These are phyloP conservation scores for Myathropa florea DNA, from an alignment of 2,888 invertebrate species.

Conservation along the genomic window DNA sequence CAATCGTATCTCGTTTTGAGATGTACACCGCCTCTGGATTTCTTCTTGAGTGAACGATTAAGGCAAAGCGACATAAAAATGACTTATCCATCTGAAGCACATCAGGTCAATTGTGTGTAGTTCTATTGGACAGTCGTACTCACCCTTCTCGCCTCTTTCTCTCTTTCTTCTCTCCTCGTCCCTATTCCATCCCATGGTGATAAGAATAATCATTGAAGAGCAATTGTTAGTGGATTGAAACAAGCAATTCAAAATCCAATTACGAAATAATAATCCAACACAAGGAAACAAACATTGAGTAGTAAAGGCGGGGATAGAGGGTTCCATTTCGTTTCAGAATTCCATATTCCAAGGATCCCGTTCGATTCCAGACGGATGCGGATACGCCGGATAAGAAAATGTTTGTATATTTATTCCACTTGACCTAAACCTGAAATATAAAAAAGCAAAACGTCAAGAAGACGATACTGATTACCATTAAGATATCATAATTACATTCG, in stretches of 20 bases:
- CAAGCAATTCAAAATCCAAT: slow-evolving; percentile 47
- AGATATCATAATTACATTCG: slow-evolving; percentile 33
- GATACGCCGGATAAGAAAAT: slow-evolving; percentile 24
- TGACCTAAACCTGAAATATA: neutral
- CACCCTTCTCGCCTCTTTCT: neutral
- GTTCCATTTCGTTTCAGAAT: slow-evolving; percentile 16
- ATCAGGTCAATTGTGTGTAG: slow-evolving; percentile 18
- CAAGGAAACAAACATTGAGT: neutral
- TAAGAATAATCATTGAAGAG: slow-evolving; percentile 25
- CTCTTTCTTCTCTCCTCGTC: neutral
- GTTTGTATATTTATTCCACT: slow-evolving; percentile 31
- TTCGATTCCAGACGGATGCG: neutral
- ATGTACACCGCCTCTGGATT: neutral
- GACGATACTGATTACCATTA: slow-evolving; percentile 7
- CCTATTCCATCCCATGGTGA: neutral
- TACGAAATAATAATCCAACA: slow-evolving; percentile 32
- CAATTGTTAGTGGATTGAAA: slow-evolving; percentile 23
- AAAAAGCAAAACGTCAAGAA: neutral
- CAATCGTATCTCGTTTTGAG: neutral
- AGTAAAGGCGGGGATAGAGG: neutral
- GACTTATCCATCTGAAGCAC: slow-evolving; percentile 29
- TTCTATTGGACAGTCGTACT: neutral
- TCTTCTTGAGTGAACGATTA: neutral
- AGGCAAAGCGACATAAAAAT: slow-evolving; percentile 11
- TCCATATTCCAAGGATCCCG: neutral